Conservation (phyloP, 2,113 vertebrate species). For the Vicugna pacos region DNA sequence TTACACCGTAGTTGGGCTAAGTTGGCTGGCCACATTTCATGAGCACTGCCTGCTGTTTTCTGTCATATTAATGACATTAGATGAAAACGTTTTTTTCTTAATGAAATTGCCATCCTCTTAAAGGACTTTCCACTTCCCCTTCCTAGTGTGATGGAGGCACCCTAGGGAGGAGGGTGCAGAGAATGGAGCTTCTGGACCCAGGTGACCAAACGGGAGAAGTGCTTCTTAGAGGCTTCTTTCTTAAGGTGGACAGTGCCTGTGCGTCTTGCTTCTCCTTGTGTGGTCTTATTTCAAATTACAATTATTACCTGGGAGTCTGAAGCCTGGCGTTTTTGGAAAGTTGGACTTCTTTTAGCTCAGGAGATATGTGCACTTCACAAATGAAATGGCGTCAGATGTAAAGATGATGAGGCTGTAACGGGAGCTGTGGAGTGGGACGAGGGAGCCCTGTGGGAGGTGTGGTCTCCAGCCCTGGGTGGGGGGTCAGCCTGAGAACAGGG, state of each 20-base stretch:
- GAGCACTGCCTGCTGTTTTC: background rate
- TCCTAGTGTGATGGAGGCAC: background rate
- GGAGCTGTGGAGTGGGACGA: background rate
- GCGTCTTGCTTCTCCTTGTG: background rate
- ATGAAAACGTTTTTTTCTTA: background rate
- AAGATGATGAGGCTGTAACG: fast-evolving
- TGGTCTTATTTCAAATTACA: background rate
- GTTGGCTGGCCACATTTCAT: background rate
- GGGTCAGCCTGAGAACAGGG: background rate
- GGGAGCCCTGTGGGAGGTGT: background rate
- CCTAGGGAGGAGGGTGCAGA: background rate
- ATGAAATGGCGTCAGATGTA: fast-evolving
- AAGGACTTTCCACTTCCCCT: background rate
- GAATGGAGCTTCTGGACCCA: background rate
- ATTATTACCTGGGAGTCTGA: background rate
- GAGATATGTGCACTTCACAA: background rate
- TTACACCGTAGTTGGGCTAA: background rate
- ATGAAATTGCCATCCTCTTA: background rate
- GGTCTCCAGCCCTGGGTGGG: background rate
- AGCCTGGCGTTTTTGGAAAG: background rate
- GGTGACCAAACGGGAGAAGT: background rate
- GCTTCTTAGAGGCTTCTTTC: background rate
- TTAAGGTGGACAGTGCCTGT: fast-evolving
- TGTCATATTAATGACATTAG: background rate
- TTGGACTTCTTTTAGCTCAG: background rate